Base-by-base conservation (phyloP, 2,113 vertebrate genomes). In the Dromaius novaehollandiae region DNA sequence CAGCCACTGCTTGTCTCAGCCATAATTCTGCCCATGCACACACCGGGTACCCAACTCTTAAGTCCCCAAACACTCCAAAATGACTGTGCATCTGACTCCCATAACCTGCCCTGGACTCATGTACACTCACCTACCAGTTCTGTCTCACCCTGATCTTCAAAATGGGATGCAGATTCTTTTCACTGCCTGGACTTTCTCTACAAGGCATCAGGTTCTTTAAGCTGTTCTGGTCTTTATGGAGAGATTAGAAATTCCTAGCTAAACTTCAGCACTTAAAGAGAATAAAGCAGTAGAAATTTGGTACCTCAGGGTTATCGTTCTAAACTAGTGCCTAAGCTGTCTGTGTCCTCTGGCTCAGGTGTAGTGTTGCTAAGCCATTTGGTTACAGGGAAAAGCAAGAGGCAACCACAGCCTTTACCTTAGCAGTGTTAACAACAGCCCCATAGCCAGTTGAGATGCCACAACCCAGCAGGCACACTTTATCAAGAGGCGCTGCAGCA, bases 381-480 rank as follows among this genome's bases (percentile, higher is more conserved):
- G 12, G 18, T n/a, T 66, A 50, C 50, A 56, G 32, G 74, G 20
- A 46, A 82, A 81, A 64, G 51, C 63, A 65, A 79, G 81, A 82
- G 65, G 36, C 44, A 74, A 38, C 13, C 60, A 26, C 16, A 55
- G 50, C 30, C 48, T 88, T 91, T 95, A 99, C 98, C 98, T 98
- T 98, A 46, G 98, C 98, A 30, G 98, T 98, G 91, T 98, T 99
- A 48, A 99, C 18, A 53, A 88, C 98, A 78, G 98, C 98, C 34
- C 98, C 98, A 4, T 98, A 98, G 38, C 98, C 98, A 9, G 98
- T 99, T 32, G 98, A 98, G 94, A 99, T 86, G 46, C 98, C 98
- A 92, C 98, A 99, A n/a, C 98, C 98, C 38, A 98, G 96, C 71
- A 99, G 97, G 90, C 98, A 99, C 89, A 99, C 98, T 97, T 98